These are phyloP conservation scores for Tympanuchus pallidicinctus DNA, from an alignment of 2,113 vertebrate species.

Conservation along the genomic window DNA sequence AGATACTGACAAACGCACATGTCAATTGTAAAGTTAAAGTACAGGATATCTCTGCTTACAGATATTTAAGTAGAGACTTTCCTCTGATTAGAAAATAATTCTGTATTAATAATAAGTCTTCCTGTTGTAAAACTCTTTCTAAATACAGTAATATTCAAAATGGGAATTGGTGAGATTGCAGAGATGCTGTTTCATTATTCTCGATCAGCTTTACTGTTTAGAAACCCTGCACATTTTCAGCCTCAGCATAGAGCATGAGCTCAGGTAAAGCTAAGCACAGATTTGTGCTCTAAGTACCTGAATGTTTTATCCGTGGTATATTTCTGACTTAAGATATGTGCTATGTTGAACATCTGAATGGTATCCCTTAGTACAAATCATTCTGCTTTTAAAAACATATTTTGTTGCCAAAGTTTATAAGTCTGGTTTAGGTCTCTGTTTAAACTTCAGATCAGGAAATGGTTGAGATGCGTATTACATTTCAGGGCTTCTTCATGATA, in stretches of 20 bases:
- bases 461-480: not conserved
- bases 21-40: slow-evolving; percentile 22
- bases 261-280: not conserved
- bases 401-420: not conserved
- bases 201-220: slow-evolving; percentile 44
- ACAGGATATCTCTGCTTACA: not conserved
- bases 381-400: slow-evolving; percentile 17
- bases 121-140: slow-evolving; percentile 47
- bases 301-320: not conserved
- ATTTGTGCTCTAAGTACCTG: not conserved
- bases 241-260: not conserved
- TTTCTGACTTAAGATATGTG: not conserved
- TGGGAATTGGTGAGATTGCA: slow-evolving; percentile 17
- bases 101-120: slow-evolving; percentile 31
- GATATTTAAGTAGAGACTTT: not conserved
- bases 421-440: slow-evolving; percentile 52
- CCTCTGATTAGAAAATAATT: slow-evolving; percentile 45
- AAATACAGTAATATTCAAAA: slow-evolving; percentile 19
- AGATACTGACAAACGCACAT: slow-evolving; percentile 16
- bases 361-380: not conserved
- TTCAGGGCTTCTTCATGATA: slow-evolving; percentile 14
- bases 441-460: slow-evolving; percentile 37
- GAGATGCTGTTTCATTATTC: slow-evolving; percentile 21
- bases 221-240: slow-evolving; percentile 1
- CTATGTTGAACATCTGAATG: not conserved